Evolutionary conservation across 2,888 invertebrate species (phyloP).

Genomic region (Oscheius myriophilus): DNA sequence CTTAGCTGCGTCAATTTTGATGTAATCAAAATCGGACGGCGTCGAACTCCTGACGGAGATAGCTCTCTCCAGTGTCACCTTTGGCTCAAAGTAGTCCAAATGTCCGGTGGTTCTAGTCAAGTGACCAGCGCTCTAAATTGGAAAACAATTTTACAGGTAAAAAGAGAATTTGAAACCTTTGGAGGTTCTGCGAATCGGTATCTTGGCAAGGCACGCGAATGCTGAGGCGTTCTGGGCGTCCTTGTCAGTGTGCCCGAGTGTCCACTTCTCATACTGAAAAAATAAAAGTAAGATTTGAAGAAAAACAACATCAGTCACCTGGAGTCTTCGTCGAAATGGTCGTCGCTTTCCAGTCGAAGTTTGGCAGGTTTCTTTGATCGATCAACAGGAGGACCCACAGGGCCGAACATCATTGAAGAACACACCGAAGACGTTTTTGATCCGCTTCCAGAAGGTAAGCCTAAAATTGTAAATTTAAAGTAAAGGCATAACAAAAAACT

Average conservation of each 20-base stretch:
- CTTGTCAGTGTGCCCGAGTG: too few relatives aligned
- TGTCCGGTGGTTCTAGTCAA: neutral
- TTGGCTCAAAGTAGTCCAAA: conserved; percentile 28
- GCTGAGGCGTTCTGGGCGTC: conserved; percentile 13
- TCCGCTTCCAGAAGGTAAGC: conserved; percentile 9
- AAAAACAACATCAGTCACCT: too few relatives aligned
- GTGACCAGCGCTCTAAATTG: conserved; percentile 21
- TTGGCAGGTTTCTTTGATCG: conserved; percentile 30
- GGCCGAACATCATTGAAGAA: conserved; percentile 25
- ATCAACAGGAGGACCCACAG: conserved; percentile 23
- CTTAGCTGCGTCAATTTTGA: conserved; percentile 23
- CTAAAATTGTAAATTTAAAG: too few relatives aligned
- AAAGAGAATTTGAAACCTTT: conserved; percentile 1
- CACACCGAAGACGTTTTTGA: conserved; percentile 27
- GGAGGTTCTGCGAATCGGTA: conserved; percentile 10
- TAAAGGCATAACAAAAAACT: too few relatives aligned
- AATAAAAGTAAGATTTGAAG: too few relatives aligned
- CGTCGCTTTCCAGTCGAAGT: conserved; percentile 22
- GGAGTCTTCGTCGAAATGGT: neutral
- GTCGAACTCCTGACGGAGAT: conserved; percentile 8
- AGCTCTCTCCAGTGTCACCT: conserved; percentile 5
- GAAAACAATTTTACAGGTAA: neutral
- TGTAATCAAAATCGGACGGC: conserved; percentile 22
- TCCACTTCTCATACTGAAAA: too few relatives aligned
- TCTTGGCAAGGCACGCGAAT: conserved; percentile 1